Evolutionary conservation across 2,888 invertebrate species (phyloP), one percentile per base, ranked within the genome.

Genomic region (Pollenia angustigena): DNA sequence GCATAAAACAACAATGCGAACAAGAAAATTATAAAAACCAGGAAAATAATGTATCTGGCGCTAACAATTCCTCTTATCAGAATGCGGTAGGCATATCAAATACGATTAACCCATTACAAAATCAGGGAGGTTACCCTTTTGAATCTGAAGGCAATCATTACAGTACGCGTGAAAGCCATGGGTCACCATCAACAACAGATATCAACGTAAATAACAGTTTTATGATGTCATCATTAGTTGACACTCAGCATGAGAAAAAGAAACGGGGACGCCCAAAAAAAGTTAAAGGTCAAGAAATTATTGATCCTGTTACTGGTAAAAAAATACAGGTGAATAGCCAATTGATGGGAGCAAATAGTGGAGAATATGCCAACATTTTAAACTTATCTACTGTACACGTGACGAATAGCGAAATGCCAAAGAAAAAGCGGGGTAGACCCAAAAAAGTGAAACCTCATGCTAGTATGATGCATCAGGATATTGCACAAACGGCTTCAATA

Each of bases 191-290:
- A 52, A 16, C 52, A 52, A 14, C 48, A 42, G 56, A 40, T 18
- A 66, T 58, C 11, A 71, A 42, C 58, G 71, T 32, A 42, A 79
- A 23, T n/a, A 74, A 58, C 40, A 84, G 66, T 60, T 84, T 74
- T 74, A 81, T 68, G 75, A 85, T 81, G 83, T 66, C 84, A 16
- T 74, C 84, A 16, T 60, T 84, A 40, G 79, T 74, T 14, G 84
- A 72, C n/a, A 32, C 50, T 11, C 93, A 88, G 80, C 96, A 97
- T 0, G 96, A 96, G 66, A 97, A 97, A 94, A 97, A 97, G 94
- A 97, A 97, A 93, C 95, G 97, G n/a, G 97, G 97, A 1, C 94
- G 97, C n/a, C 97, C 97, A 85, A 97, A 97, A 94, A 97, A 97
- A 93, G 89, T 92, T 0, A 92, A 92, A 60, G 91, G 90, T 0